phyloP scores from a whole-genome alignment of 2,797 vertebrate species.

The Diceros bicornis region DNA sequence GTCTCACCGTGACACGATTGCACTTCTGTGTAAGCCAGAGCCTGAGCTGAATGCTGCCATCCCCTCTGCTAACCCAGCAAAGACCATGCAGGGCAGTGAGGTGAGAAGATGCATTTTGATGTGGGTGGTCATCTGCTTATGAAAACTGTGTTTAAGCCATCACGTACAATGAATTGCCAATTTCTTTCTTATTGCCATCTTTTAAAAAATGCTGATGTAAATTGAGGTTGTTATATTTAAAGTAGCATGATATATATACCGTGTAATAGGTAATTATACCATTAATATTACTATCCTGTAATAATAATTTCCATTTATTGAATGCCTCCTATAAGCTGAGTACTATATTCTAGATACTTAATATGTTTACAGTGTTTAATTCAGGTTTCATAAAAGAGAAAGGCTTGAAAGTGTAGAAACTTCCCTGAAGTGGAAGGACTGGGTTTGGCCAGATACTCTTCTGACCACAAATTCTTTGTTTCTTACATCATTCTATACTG shows the following conservation, averaged over 20 bases:
- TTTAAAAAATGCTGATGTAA: neutral
- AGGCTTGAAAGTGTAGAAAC: neutral
- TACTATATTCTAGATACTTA: neutral
- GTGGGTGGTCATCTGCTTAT: neutral
- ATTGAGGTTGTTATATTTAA: constrained; percentile 3
- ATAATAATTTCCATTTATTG: neutral
- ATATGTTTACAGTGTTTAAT: constrained; percentile 6
- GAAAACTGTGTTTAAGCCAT: neutral
- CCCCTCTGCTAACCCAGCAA: constrained; percentile 98
- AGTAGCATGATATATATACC: neutral
- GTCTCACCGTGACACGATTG: constrained; percentile 95
- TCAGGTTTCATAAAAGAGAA: constrained; percentile 53
- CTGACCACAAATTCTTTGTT: neutral
- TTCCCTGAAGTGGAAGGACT: neutral
- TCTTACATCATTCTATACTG: neutral
- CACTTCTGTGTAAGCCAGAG: constrained; percentile 96
- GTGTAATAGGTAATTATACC: neutral
- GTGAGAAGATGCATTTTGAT: constrained; percentile 86
- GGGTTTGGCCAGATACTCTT: neutral
- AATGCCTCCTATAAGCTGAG: neutral
- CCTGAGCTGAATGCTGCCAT: constrained; percentile 95
- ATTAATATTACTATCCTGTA: neutral
- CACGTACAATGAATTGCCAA: neutral
- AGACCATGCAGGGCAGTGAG: constrained; percentile 98
- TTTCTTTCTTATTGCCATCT: neutral